These are phyloP conservation scores for Ptychadena robeensis DNA, from an alignment of 2,797 vertebrate genomes.

Conservation along the genomic window DNA sequence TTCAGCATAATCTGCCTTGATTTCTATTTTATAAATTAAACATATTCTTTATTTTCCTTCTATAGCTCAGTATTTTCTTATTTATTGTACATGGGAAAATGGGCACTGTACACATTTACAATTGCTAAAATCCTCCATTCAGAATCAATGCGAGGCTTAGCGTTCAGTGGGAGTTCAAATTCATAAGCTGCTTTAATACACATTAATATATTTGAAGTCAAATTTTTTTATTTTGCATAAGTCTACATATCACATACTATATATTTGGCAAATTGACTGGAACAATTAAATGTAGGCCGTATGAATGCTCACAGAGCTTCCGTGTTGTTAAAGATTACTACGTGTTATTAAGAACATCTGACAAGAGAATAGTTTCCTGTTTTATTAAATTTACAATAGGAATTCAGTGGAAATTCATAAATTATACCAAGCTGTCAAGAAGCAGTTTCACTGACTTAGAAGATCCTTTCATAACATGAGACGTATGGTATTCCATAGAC, in stretches of 20 bases:
- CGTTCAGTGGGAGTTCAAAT: background rate
- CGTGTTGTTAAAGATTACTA: constrained; percentile 24
- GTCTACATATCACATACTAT: background rate
- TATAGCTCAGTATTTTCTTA: background rate
- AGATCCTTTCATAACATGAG: constrained; percentile 32
- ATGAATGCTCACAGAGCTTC: background rate
- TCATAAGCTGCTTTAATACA: background rate
- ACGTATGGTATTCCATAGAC: constrained; percentile 39
- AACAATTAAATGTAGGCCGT: background rate
- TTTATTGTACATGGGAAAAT: too few relatives aligned
- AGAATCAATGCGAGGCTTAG: background rate
- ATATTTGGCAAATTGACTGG: background rate
- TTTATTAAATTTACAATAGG: constrained; percentile 33
- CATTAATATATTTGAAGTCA: background rate
- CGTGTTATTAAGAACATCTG: constrained; percentile 40
- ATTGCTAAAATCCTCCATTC: background rate
- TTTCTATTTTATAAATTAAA: too few relatives aligned
- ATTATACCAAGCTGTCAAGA: constrained; percentile 50
- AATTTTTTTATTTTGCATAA: background rate
- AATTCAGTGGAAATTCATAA: constrained; percentile 39
- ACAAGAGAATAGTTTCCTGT: constrained; percentile 15
- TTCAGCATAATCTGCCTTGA: too few relatives aligned
- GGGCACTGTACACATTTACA: background rate
- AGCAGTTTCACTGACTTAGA: constrained; percentile 23
- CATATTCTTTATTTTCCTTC: too few relatives aligned